phyloP scores from a whole-genome alignment of 2,797 vertebrate genomes.

The Galago senegalensis region DNA sequence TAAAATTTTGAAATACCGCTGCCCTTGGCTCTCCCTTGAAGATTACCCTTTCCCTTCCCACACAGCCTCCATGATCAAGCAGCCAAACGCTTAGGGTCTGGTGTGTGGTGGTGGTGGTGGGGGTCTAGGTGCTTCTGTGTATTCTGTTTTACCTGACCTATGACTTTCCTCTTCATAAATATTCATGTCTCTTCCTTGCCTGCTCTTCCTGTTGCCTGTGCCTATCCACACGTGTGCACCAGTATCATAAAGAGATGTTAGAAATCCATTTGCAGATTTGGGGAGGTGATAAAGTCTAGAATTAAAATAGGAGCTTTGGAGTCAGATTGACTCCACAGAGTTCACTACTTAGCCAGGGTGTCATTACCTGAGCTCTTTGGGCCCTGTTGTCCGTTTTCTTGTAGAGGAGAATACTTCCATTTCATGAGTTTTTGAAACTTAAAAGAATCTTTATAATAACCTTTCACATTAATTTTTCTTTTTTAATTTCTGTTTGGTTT shows the following conservation, averaged over 20 bases:
- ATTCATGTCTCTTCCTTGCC: neutral
- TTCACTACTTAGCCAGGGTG: neutral
- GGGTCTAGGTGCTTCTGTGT: neutral
- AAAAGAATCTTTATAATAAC: neutral
- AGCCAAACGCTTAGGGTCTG: neutral
- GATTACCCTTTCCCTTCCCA: neutral
- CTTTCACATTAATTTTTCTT: neutral
- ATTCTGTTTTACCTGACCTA: neutral
- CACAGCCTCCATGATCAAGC: neutral
- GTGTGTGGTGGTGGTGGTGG: neutral
- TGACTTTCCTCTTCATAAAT: neutral
- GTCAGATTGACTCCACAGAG: neutral
- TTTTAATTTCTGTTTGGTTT: slow-evolving; percentile 32
- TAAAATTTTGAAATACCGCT: neutral
- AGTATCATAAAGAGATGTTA: neutral
- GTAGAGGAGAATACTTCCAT: neutral
- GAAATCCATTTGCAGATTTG: neutral
- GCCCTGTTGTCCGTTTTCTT: neutral
- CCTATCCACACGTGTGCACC: neutral
- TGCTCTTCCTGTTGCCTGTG: neutral
- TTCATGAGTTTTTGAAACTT: neutral
- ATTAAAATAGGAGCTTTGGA: neutral
- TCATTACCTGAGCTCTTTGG: neutral
- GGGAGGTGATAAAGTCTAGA: neutral
- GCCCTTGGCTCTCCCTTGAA: neutral